Evolutionary conservation across 2,797 vertebrate genomes (phyloP).

Genomic region (Hapalemur alaotrensis): DNA sequence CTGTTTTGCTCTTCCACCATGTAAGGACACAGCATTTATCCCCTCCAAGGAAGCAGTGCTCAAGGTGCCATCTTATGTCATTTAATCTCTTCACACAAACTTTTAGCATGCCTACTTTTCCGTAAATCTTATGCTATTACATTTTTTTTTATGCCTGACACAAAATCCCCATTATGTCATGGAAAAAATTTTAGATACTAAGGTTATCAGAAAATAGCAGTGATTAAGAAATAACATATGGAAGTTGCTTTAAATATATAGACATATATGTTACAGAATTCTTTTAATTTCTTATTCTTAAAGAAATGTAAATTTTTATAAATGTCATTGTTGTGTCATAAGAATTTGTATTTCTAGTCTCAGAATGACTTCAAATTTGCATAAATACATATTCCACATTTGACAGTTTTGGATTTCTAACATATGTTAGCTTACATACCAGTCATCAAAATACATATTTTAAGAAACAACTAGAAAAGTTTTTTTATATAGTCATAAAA

Average conservation of each 20-base stretch:
- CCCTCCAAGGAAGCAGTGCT: neutral
- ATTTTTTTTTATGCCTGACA: constrained; percentile 42
- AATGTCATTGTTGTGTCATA: constrained; percentile 61
- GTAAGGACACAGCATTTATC: neutral
- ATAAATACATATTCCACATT: constrained; percentile 61
- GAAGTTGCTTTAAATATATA: constrained; percentile 46
- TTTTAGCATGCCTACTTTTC: neutral
- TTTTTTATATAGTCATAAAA: constrained; percentile 37
- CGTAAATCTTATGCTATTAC: neutral
- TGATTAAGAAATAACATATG: constrained; percentile 32
- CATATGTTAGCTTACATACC: constrained; percentile 57
- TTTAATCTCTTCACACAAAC: constrained; percentile 41
- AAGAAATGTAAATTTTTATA: constrained; percentile 60
- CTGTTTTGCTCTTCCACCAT: neutral
- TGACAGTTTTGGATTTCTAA: constrained; percentile 48
- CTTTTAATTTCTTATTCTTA: constrained; percentile 37
- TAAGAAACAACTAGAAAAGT: constrained; percentile 57
- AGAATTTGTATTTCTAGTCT: constrained; percentile 24
- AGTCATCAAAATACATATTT: constrained; percentile 41
- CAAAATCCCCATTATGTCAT: neutral
- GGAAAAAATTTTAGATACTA: constrained; percentile 31
- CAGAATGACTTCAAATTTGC: constrained; percentile 69
- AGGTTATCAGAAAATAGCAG: constrained; percentile 36
- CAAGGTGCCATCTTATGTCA: neutral
- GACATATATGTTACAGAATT: neutral